Percentiles rank a stretch among this genome's conserved stretches.
Conservation (phyloP, 2,113 vertebrate genomes). For the Donacobius atricapilla region DNA sequence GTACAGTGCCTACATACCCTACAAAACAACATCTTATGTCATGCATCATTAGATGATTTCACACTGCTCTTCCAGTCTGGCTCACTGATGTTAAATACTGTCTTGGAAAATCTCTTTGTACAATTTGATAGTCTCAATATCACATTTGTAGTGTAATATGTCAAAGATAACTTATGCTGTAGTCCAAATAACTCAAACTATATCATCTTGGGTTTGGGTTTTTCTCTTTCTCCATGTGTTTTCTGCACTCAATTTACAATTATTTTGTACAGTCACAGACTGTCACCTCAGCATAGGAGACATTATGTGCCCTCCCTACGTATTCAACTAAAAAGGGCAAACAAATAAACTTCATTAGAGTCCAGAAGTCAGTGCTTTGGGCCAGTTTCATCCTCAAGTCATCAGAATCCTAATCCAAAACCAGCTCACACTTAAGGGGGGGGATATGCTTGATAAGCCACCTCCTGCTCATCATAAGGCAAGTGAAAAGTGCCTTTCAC, state of each 20-base stretch:
- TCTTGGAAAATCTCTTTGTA: background rate
- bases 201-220: accelerated
- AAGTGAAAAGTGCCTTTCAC: too few species aligned
- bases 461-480: background rate
- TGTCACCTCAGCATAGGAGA: accelerated
- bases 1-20: background rate
- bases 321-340: background rate
- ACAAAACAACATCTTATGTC: background rate
- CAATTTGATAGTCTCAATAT: background rate
- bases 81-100: background rate
- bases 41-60: background rate
- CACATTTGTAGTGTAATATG: background rate
- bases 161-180: background rate
- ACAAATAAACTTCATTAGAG: background rate
- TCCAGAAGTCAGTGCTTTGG: background rate
- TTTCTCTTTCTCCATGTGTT: background rate
- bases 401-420: background rate
- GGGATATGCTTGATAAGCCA: background rate
- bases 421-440: background rate
- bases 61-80: background rate
- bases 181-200: background rate
- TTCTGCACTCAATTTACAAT: background rate
- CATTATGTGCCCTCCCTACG: background rate
- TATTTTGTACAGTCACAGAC: background rate
- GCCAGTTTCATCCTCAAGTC: background rate